Evolutionary conservation across 2,113 vertebrate genomes (phyloP).

Genomic region (Odocoileus hemionus): DNA sequence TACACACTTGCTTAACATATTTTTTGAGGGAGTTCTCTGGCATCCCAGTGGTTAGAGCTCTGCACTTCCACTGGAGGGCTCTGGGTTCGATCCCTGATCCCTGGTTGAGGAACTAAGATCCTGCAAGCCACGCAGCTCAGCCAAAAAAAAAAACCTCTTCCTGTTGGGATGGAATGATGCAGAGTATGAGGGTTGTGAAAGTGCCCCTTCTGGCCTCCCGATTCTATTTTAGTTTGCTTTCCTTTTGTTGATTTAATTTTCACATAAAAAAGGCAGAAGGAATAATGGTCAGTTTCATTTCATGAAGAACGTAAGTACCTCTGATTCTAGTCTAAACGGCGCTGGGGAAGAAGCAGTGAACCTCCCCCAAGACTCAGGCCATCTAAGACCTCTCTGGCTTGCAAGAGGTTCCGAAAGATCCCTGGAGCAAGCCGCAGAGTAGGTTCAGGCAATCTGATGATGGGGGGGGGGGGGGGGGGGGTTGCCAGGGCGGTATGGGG

Average conservation of each 20-base stretch:
- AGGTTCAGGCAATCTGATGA: background rate
- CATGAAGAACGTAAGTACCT: background rate
- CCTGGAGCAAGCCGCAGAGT: background rate
- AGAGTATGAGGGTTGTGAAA: background rate
- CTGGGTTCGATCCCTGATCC: background rate
- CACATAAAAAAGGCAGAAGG: background rate
- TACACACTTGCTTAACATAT: background rate
- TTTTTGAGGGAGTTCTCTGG: background rate
- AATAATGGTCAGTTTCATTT: background rate
- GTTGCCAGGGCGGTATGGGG: background rate
- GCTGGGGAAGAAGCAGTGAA: background rate
- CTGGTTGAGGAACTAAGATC: background rate
- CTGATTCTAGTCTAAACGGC: background rate
- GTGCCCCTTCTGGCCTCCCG: background rate
- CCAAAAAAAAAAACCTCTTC: background rate
- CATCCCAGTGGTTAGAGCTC: accelerated
- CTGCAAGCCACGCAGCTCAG: background rate
- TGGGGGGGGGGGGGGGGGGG: accelerated
- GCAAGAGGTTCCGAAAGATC: background rate
- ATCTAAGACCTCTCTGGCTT: background rate
- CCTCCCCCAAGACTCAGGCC: background rate
- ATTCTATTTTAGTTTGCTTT: background rate
- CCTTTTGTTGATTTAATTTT: background rate
- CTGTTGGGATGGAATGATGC: background rate
- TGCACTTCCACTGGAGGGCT: background rate